phyloP scores from a whole-genome alignment of 2,888 invertebrate species.

The Clitarchus hookeri region DNA sequence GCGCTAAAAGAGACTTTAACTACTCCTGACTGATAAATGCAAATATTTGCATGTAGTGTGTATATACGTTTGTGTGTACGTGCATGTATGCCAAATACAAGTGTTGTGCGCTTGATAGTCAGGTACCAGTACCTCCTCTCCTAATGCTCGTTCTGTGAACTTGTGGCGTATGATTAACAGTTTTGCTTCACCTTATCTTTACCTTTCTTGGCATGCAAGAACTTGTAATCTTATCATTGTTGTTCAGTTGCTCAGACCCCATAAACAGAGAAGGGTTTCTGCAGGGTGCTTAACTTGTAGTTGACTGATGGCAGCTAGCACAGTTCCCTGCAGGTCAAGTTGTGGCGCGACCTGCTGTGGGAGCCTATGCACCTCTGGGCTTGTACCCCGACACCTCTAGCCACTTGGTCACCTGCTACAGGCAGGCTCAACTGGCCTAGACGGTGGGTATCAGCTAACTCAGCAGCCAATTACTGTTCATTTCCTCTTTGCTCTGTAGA shows the following conservation, averaged over 20 bases:
- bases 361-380: not conserved
- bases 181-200: not conserved
- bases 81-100: not conserved
- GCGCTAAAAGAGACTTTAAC: conserved; percentile 67
- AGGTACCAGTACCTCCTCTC: conserved; percentile 18
- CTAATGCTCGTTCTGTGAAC: conserved; percentile 15
- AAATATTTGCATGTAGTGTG: not conserved
- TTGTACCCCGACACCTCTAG: conserved; percentile 4
- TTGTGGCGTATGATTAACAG: not conserved
- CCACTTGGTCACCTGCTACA: not conserved
- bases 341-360: not conserved
- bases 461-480: not conserved
- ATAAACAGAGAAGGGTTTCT: not conserved
- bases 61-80: not conserved
- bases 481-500: not conserved
- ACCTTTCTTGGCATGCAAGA: not conserved
- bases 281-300: not conserved
- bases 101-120: not conserved
- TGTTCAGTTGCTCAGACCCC: no score
- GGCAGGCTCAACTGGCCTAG: not conserved
- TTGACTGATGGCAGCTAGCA: not conserved
- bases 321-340: not conserved
- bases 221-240: not conserved
- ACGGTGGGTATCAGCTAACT: not conserved
- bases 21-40: conserved; percentile 33